Evolutionary conservation across 64 coral and sea anemone genomes (phyloP).

Genomic region (Montipora cactus): DNA sequence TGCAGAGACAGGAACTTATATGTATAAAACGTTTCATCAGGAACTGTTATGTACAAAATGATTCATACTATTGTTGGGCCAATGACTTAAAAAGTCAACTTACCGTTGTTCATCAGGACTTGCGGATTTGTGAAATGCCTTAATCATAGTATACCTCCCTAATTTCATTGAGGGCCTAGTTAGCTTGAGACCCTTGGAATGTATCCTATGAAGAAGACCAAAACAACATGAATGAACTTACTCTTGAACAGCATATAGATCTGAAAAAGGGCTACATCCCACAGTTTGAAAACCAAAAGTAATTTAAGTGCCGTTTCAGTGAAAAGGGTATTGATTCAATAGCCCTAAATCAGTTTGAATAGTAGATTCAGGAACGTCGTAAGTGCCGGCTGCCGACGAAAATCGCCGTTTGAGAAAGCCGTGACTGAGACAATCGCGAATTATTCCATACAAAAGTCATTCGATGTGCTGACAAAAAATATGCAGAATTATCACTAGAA

Average conservation of each 20-base stretch:
- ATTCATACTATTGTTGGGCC: not conserved
- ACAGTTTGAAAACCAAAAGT: not conserved
- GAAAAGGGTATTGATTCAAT: no score
- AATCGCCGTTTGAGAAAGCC: no score
- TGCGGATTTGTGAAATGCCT: constrained; percentile 70
- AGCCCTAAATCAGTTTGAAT: no score
- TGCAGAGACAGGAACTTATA: no score
- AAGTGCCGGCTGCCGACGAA: no score
- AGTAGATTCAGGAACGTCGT: no score
- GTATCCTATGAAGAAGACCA: constrained; percentile 52
- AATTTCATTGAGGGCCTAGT: constrained; percentile 80
- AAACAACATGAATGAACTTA: not conserved
- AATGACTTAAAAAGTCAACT: not conserved
- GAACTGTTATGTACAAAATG: not conserved
- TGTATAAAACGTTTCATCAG: no score
- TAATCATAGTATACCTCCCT: constrained; percentile 92
- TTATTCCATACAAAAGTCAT: no score
- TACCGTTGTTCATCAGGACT: constrained; percentile 78
- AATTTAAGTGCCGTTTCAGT: no score
- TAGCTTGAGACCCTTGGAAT: constrained; percentile 67
- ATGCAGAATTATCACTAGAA: no score
- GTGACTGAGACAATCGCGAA: no score
- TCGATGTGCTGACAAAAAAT: no score
- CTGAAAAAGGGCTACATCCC: not conserved
- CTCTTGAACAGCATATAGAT: not conserved